Conservation (phyloP, 2,113 vertebrate genomes). For the Nesogale talazaci region DNA sequence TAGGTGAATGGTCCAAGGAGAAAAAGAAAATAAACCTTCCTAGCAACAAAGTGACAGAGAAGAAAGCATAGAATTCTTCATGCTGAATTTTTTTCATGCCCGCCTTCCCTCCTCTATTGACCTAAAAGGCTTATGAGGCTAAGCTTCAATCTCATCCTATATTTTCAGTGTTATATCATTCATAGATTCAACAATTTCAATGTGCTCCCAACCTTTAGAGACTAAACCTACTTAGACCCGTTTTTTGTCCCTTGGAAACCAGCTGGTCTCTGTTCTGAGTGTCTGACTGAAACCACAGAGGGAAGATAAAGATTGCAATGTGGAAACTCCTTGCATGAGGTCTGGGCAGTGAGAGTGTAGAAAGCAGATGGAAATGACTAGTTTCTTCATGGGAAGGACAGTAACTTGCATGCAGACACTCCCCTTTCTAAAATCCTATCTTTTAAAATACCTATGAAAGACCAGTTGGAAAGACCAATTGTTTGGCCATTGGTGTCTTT, state of each 20-base stretch:
- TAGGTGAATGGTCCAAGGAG: neutral
- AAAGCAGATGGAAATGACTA: neutral
- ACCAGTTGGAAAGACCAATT: slow-evolving; percentile 35
- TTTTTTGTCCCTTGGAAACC: neutral
- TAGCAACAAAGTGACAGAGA: neutral
- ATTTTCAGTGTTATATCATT: neutral
- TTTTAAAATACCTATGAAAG: neutral
- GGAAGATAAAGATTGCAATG: fast-evolving
- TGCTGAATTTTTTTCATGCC: neutral
- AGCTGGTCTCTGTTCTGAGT: neutral
- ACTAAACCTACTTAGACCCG: neutral
- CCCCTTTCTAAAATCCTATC: neutral
- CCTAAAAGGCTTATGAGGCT: neutral
- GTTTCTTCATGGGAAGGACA: neutral
- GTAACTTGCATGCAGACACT: neutral
- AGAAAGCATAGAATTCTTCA: neutral
- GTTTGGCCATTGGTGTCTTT: neutral
- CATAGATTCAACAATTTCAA: neutral
- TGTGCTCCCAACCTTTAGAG: neutral
- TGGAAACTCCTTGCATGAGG: neutral
- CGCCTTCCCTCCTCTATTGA: neutral
- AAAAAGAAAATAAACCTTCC: neutral
- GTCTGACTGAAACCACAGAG: neutral
- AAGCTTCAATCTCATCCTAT: neutral
- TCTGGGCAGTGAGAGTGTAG: neutral